Conservation (phyloP, 2,797 vertebrate species). For the Nyctalus aviator region DNA sequence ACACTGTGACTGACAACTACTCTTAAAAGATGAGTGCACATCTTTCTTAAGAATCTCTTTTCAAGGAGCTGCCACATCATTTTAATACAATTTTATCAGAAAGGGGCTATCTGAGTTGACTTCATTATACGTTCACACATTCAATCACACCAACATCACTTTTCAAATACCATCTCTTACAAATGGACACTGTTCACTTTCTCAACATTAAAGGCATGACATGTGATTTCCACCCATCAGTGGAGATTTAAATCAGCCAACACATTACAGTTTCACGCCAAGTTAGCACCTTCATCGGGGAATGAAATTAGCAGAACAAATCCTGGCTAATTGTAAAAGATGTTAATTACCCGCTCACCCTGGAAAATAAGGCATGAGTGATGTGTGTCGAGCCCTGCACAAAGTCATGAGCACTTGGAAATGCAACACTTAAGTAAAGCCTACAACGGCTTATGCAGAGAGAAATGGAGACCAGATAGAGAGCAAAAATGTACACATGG, state of each 20-base stretch:
- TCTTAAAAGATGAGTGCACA: slow-evolving; percentile 58
- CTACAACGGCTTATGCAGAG: slow-evolving; percentile 87
- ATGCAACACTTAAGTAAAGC: slow-evolving; percentile 89
- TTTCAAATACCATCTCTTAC: slow-evolving; percentile 88
- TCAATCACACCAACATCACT: slow-evolving; percentile 88
- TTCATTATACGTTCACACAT: slow-evolving; percentile 89
- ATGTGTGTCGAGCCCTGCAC: slow-evolving; percentile 85
- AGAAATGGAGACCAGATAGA: slow-evolving; percentile 85
- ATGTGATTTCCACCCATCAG: slow-evolving; percentile 87
- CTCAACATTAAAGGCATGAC: slow-evolving; percentile 86
- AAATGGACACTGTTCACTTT: slow-evolving; percentile 88
- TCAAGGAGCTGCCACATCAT: slow-evolving; percentile 80
- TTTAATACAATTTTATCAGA: slow-evolving; percentile 84
- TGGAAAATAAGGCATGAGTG: slow-evolving; percentile 89
- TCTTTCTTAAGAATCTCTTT: slow-evolving; percentile 76
- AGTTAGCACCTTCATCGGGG: slow-evolving; percentile 89
- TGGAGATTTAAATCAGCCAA: slow-evolving; percentile 88
- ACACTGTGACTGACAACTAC: slow-evolving; percentile 34
- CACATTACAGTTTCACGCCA: slow-evolving; percentile 89
- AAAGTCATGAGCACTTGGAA: slow-evolving; percentile 87
- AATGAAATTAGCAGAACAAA: slow-evolving; percentile 91
- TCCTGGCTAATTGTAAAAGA: slow-evolving; percentile 89
- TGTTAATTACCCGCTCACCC: slow-evolving; percentile 89
- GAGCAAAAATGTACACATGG: slow-evolving; percentile 79
- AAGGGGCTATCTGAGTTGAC: slow-evolving; percentile 86